Evolutionary conservation across 2,888 invertebrate species (phyloP).

Genomic region (Chirona hameri): DNA sequence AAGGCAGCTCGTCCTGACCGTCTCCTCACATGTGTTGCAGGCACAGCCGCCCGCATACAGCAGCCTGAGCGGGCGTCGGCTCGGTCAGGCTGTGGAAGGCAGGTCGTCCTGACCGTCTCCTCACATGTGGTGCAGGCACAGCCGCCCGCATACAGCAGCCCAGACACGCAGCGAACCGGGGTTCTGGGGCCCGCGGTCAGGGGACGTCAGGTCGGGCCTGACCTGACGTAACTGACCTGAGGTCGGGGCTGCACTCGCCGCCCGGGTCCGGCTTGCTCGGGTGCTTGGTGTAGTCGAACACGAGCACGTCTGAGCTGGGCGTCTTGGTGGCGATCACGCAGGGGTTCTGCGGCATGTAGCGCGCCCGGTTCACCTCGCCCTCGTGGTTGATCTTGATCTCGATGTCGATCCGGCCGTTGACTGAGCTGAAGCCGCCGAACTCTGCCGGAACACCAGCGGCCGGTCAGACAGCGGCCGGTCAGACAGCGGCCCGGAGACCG

Average conservation of each 20-base stretch:
- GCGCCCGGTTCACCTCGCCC: slow-evolving; percentile 96
- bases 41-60: no score
- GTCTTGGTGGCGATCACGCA: slow-evolving; percentile 99
- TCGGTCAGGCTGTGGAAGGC: no score
- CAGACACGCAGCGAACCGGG: no score
- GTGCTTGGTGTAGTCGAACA: slow-evolving; percentile 99
- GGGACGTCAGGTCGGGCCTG: neutral
- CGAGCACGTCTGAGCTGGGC: slow-evolving; percentile 96
- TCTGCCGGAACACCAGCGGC: slow-evolving; percentile 55
- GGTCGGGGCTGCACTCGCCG: slow-evolving; percentile 95
- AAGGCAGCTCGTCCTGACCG: no score
- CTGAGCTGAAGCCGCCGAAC: slow-evolving; percentile 99
- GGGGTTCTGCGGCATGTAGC: slow-evolving; percentile 99
- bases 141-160: no score
- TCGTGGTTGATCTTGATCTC: slow-evolving; percentile 99
- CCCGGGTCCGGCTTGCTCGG: slow-evolving; percentile 97
- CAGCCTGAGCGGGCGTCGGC: no score
- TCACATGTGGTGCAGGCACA: no score
- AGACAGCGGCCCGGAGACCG: neutral
- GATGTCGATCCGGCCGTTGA: slow-evolving; percentile 98
- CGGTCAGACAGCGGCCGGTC: neutral
- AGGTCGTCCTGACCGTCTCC: no score
- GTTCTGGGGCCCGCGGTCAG: slow-evolving; percentile 38
- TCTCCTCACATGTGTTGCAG: no score
- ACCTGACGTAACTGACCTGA: slow-evolving; percentile 56